Evolutionary conservation across 1,140 invertebrate species (phyloP), one percentile per base, ranked within the genome.

Genomic region (Gryllus bimaculatus): DNA sequence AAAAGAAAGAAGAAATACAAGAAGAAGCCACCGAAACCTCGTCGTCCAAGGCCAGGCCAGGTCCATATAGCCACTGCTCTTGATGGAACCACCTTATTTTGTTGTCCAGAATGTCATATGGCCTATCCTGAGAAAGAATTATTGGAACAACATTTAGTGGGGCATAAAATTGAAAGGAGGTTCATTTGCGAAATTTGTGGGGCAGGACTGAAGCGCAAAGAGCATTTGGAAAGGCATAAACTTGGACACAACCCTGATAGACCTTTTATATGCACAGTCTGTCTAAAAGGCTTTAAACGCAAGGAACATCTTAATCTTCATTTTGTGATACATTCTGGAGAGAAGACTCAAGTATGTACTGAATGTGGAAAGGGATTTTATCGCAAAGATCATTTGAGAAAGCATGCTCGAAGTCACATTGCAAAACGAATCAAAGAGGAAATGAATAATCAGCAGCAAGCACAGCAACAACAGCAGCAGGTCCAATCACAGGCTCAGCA

Each of bases 241-340:
- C 85, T 93, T 48, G 92, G 92, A 4, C 93, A 94, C 84, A 93
- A 92, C 86, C 92, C 92, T 0, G 93, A 94, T 83, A 87, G 93
- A 82, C 93, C 93, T 0, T 93, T 91, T 83, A 91, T 92, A 15
- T 94, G 93, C 85, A 89, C 89, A 20, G 90, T 93, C 13, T 94
- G 93, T 84, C 88, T 90, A 85, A 94, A 94, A 84, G 86, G 90
- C 7, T 94, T 94, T 85, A 94, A 94, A 84, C 87, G 93, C 75
- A 93, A 93, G 85, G 93, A 94, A 82, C 93, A 94, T 83, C 86
- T 94, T 78, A 93, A 93, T 85, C 86, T 93, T 73, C 93, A 94
- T 85, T 92, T 91, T 81, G 92, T 94, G 78, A 94, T 94, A 83
- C 93, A 94, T 85, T 93, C 92, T 8, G 93, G 92, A 21, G 91